phyloP scores from a whole-genome alignment of 2,113 vertebrate species.

The Gopherus evgoodei region DNA sequence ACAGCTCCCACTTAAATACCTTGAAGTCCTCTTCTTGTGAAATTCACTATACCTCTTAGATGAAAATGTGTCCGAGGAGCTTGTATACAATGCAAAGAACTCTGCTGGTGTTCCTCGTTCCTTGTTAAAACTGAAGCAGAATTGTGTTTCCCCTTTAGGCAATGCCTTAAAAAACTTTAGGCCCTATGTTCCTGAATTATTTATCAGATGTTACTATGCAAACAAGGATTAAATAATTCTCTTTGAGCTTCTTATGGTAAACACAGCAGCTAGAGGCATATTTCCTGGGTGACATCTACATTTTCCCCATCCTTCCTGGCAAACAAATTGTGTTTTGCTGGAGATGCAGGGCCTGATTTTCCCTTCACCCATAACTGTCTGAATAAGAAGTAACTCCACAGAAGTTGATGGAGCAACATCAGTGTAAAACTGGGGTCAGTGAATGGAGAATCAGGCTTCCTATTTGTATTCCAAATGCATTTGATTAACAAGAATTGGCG shows the following conservation, averaged over 20 bases:
- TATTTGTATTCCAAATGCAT: constrained; percentile 43
- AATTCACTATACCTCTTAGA: constrained; percentile 42
- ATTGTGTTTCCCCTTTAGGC: constrained; percentile 67
- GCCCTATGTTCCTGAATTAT: constrained; percentile 73
- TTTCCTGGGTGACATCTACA: constrained; percentile 49
- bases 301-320: constrained; percentile 33
- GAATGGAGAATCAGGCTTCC: constrained; percentile 3
- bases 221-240: constrained; percentile 88
- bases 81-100: constrained; percentile 34
- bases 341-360: constrained; percentile 6
- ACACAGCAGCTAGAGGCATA: constrained; percentile 65
- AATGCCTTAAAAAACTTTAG: constrained; percentile 69
- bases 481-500: constrained; percentile 51
- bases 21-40: constrained; percentile 6
- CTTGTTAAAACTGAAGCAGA: constrained; percentile 70
- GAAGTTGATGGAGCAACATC: constrained; percentile 28
- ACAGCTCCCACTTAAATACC: constrained; percentile 39
- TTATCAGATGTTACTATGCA: constrained; percentile 81
- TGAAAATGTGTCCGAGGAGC: constrained; percentile 25
- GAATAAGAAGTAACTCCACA: constrained; percentile 28
- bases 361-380: neutral
- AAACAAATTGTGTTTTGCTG: constrained; percentile 54
- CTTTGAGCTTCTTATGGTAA: constrained; percentile 79
- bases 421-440: neutral
- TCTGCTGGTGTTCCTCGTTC: constrained; percentile 45